Evolutionary conservation across 2,797 vertebrate species (phyloP).

Genomic region (Brachyalestes nurse): DNA sequence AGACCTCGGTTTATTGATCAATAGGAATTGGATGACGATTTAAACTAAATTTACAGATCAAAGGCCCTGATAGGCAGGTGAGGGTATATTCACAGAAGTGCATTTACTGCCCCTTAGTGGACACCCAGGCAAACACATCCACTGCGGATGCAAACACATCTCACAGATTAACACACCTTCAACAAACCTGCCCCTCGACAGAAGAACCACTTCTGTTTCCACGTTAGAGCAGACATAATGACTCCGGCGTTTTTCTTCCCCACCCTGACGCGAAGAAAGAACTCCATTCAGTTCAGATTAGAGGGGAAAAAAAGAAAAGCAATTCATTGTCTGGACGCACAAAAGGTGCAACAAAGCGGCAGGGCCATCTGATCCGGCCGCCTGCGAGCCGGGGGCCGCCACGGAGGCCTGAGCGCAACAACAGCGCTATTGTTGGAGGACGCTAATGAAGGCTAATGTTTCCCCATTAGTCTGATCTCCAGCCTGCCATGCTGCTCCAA

Average conservation of each 20-base stretch:
- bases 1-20: too few relatives aligned
- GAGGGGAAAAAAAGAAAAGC: constrained; percentile 44
- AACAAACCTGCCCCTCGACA: background rate
- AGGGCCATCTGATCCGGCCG: constrained; percentile 50
- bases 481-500: constrained; percentile 6
- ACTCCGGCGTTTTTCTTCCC: constrained; percentile 43
- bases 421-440: constrained; percentile 54
- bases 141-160: background rate
- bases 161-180: background rate
- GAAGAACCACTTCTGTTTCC: constrained; percentile 30
- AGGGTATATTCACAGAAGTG: background rate
- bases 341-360: constrained; percentile 59
- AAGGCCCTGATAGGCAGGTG: too few relatives aligned
- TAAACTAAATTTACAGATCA: too few relatives aligned
- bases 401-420: constrained; percentile 48
- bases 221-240: constrained; percentile 40
- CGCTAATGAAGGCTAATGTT: constrained; percentile 59
- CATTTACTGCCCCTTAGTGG: constrained; percentile 43
- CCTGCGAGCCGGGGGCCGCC: constrained; percentile 44
- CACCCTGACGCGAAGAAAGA: constrained; percentile 45
- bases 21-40: too few relatives aligned
- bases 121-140: background rate
- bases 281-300: constrained; percentile 50
- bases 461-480: constrained; percentile 34
- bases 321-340: constrained; percentile 56